Base-by-base conservation (phyloP, 1,140 invertebrate genomes). In the Bombus consobrinus region DNA sequence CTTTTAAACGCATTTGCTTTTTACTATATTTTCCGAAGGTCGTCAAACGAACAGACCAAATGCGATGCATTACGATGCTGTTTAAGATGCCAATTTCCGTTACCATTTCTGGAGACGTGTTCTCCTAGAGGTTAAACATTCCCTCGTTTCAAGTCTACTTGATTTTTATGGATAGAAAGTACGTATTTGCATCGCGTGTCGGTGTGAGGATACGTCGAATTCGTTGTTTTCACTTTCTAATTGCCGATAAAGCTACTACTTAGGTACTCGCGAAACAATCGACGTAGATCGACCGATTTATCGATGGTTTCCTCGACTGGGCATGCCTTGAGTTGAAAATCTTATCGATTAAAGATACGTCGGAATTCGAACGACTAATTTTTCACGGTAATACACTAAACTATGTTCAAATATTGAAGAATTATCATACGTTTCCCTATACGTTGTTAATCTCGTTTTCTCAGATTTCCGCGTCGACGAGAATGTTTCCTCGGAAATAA, bases 171-270 rank as follows among this genome's bases (percentile, higher is more conserved):
- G n/a, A 37, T 72, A 72, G 68, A 81, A 81, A 81, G 79, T 28
- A 28, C 25, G 57, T 43, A 18, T 72, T 72, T 72, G 69, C 79
- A 81, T 81, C 79, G 79, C 79, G 79, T 72, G 79, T 68, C 10
- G 4, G 5, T 1, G n/a, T 10, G 37, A 72, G 47, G 41, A 72
- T 81, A 81, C 43, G 66, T 37, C n/a, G 9, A 43, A 41, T 43
- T 69, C 43, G 34, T n/a, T n/a, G 47, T 72, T 68, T 81, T 72
- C 79, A 53, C 79, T 81, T 81, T 81, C 79, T 81, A 81, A 81
- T 81, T 72, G 34, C 4, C 32, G 32, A 34, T 25, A 41, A 41
- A 41, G 6, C 15, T 47, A 39, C 34, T 4, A 18, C 66, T 3
- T 10, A 10, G 5, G 3, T 4, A 10, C 12, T 6, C 37, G 37